Evolutionary conservation across 1,140 invertebrate genomes (phyloP).

Genomic region (Diachasma alloeum): DNA sequence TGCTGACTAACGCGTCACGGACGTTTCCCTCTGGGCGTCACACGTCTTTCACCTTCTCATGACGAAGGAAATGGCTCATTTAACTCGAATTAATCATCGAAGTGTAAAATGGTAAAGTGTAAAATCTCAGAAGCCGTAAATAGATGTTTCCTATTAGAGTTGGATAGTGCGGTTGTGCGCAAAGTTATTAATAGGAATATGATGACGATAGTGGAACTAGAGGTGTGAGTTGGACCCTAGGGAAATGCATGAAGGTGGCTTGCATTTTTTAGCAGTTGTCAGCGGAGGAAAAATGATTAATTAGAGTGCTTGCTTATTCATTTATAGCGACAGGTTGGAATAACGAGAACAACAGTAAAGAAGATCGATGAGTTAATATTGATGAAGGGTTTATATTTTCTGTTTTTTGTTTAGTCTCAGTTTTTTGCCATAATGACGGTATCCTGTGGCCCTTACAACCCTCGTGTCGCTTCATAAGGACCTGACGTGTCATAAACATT

Average conservation of each 20-base stretch:
- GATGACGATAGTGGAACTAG: not conserved
- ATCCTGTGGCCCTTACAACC: too few species aligned
- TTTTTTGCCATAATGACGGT: not conserved
- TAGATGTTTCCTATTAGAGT: not conserved
- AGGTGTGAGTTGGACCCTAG: too few species aligned
- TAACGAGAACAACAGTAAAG: too few species aligned
- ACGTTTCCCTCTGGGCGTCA: not conserved
- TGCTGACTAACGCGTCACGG: conserved; percentile 3
- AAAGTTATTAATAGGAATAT: not conserved
- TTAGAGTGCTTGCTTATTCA: too few species aligned
- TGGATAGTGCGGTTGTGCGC: not conserved
- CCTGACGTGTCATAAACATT: too few species aligned
- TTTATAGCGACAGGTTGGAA: too few species aligned
- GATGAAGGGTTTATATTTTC: too few species aligned
- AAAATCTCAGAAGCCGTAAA: too few species aligned
- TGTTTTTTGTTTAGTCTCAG: too few species aligned
- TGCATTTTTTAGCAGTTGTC: not conserved
- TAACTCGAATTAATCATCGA: not conserved
- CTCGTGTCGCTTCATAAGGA: too few species aligned
- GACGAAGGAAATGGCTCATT: conserved; percentile 19
- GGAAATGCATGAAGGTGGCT: not conserved
- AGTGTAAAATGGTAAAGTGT: not conserved
- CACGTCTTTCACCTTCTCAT: not conserved
- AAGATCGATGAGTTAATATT: too few species aligned
- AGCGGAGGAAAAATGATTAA: too few species aligned